Conservation (phyloP, 2,113 vertebrate species). For the Reinhardtius hippoglossoides region DNA sequence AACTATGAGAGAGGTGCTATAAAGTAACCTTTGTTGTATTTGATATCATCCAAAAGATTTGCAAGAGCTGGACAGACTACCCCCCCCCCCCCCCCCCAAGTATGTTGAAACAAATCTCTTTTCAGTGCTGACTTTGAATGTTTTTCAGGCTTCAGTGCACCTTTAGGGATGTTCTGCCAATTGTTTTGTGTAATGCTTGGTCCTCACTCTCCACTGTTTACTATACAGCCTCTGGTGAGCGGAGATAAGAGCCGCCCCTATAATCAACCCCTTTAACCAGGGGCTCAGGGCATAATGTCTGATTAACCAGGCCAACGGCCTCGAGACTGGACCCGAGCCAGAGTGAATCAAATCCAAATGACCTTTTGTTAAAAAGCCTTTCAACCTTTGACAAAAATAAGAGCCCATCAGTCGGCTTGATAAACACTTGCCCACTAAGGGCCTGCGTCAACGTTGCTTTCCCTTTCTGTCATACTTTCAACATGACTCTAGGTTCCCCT, state of each 20-base stretch:
- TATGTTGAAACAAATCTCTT: slow-evolving; percentile 19
- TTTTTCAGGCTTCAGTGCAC: slow-evolving; percentile 20
- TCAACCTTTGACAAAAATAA: slow-evolving; percentile 15
- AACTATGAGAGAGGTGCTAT: neutral
- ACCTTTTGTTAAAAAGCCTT: neutral
- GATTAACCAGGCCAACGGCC: slow-evolving; percentile 35
- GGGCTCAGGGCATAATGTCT: slow-evolving; percentile 7
- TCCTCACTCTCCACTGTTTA: slow-evolving; percentile 31
- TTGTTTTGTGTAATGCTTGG: slow-evolving; percentile 37
- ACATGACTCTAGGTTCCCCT: neutral
- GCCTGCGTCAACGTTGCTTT: neutral
- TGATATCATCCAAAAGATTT: slow-evolving; percentile 15
- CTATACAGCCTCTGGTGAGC: slow-evolving; percentile 36
- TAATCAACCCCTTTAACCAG: slow-evolving; percentile 30
- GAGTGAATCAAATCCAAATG: slow-evolving; percentile 10
- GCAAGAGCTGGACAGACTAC: slow-evolving; percentile 3
- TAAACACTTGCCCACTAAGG: slow-evolving; percentile 2
- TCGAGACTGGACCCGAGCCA: neutral
- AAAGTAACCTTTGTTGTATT: neutral
- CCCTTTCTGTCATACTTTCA: neutral
- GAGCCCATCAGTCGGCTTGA: neutral
- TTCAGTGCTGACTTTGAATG: slow-evolving; percentile 15
- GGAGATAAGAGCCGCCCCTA: slow-evolving; percentile 35
- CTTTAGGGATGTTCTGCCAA: slow-evolving; percentile 35
- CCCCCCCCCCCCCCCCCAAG: neutral